Conservation (phyloP, 30 jellyfish, hydroid and myxozoan genomes). For the Morbakka virulenta region DNA sequence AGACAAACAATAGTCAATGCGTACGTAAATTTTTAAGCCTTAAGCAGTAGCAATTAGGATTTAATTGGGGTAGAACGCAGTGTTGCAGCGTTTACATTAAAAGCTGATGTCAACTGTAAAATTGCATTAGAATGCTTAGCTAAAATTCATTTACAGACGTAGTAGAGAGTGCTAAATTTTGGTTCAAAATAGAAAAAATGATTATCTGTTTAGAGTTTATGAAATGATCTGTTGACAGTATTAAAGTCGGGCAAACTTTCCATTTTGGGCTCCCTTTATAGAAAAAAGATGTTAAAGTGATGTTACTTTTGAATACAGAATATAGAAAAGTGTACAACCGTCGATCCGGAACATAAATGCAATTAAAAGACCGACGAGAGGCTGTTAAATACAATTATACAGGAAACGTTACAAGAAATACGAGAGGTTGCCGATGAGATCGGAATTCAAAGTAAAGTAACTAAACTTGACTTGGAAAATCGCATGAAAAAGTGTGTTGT, state of each 20-base stretch:
- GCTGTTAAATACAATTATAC: neutral
- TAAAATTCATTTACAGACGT: neutral
- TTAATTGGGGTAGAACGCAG: slow-evolving; percentile 49
- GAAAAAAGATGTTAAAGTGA: slow-evolving; percentile 2
- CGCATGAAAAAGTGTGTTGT: slow-evolving; percentile 2
- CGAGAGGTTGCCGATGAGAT: slow-evolving; percentile 3
- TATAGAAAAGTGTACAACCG: slow-evolving; percentile 19
- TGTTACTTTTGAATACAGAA: slow-evolving; percentile 26
- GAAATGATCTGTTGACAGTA: neutral
- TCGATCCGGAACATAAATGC: slow-evolving; percentile 15
- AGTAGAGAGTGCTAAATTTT: slow-evolving; percentile 18
- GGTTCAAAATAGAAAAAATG: slow-evolving; percentile 17
- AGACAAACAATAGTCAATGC: neutral
- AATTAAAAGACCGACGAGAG: slow-evolving; percentile 43
- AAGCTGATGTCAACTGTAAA: slow-evolving; percentile 55
- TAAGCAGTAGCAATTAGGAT: neutral
- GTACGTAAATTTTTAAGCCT: neutral
- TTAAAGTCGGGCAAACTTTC: slow-evolving; percentile 13
- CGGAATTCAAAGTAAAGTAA: slow-evolving; percentile 20
- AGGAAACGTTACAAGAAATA: neutral
- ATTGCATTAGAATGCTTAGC: slow-evolving; percentile 32
- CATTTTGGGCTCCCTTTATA: slow-evolving; percentile 53
- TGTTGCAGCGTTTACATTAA: slow-evolving; percentile 28
- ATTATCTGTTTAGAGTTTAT: slow-evolving; percentile 16
- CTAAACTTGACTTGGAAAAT: slow-evolving; percentile 21